These are phyloP conservation scores for Eupristina koningsbergeri DNA, from an alignment of 1,140 invertebrate genomes.

Conservation along the genomic window DNA sequence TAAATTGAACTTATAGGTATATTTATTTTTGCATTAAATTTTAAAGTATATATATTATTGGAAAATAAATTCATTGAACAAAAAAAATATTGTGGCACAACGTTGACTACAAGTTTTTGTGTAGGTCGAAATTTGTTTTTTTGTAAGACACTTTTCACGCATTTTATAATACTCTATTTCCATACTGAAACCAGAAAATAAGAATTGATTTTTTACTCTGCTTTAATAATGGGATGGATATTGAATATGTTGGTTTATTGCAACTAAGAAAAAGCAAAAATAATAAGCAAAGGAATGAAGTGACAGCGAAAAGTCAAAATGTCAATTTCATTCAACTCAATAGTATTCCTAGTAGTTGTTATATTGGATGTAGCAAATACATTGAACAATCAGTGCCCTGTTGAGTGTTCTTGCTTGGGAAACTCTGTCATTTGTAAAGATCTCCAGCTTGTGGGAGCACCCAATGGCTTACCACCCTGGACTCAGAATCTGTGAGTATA, in stretches of 20 bases:
- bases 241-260: background rate
- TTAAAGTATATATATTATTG: no score
- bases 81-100: no score
- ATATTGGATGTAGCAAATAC: conserved; percentile 19
- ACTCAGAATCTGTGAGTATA: conserved; percentile 66
- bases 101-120: background rate
- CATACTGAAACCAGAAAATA: no score
- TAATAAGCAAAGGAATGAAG: background rate
- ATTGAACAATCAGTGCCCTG: conserved; percentile 62
- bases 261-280: background rate
- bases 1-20: no score
- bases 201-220: background rate
- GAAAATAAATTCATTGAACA: no score
- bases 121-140: background rate
- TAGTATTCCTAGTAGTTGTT: conserved; percentile 34
- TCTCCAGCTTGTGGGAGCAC: conserved; percentile 65
- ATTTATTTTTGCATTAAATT: no score
- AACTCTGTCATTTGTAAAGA: conserved; percentile 65
- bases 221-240: background rate
- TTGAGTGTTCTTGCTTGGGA: conserved; percentile 68
- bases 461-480: conserved; percentile 69
- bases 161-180: background rate
- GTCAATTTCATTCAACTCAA: background rate
- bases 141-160: background rate
- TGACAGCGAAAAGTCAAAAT: conserved; percentile 18